These are phyloP conservation scores for Lagopus muta DNA, from an alignment of 2,113 vertebrate species.

Conservation along the genomic window DNA sequence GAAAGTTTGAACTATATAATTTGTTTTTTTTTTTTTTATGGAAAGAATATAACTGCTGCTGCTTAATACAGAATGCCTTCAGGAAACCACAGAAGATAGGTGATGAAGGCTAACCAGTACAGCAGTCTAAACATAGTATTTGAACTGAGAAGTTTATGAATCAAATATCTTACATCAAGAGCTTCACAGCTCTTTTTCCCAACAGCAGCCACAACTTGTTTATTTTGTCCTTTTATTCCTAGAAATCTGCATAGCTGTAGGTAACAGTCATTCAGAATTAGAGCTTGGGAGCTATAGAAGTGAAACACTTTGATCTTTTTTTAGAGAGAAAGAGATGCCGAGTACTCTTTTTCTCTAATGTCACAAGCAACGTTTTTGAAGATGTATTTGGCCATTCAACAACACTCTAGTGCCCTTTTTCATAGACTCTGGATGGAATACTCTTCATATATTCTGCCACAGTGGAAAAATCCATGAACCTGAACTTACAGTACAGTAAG, in stretches of 20 bases:
- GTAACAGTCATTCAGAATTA: background rate
- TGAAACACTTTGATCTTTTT: background rate
- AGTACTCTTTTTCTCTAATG: background rate
- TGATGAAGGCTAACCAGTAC: background rate
- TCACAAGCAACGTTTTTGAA: background rate
- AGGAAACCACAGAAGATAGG: background rate
- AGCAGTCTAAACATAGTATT: background rate
- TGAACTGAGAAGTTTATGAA: background rate
- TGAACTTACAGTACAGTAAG: background rate
- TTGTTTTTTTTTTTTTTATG: background rate
- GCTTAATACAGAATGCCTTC: background rate
- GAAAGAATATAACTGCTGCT: background rate
- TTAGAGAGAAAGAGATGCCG: background rate
- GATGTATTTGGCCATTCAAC: background rate
- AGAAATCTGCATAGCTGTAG: background rate
- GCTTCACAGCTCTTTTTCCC: background rate
- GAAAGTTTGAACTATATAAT: background rate
- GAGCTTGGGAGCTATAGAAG: background rate
- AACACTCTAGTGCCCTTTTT: background rate
- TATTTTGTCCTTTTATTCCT: background rate
- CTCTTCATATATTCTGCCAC: background rate
- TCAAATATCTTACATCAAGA: background rate
- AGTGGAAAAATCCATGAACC: background rate
- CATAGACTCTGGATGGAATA: background rate
- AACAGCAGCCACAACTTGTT: background rate